A percentile compares a stretch with the other conserved stretches of the same genome.
Conservation (phyloP, 2,797 vertebrate genomes). For the Lates japonicus region DNA sequence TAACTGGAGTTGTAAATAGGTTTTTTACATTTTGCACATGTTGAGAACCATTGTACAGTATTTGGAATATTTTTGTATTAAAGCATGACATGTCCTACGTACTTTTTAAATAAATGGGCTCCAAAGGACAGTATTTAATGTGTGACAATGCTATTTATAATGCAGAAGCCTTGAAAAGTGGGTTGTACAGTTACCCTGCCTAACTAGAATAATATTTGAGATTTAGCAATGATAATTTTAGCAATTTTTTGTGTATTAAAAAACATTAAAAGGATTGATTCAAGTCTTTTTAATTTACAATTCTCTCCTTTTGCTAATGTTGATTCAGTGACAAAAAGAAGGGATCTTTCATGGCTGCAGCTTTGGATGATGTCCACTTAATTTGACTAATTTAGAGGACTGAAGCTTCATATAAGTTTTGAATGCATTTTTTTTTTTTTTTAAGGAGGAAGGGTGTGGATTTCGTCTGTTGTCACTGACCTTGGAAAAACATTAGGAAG, state of each 20-base stretch:
- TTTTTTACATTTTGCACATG: conserved; percentile 73
- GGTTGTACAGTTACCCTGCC: neutral
- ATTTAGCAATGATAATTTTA: neutral
- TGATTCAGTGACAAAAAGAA: neutral
- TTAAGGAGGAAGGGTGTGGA: neutral
- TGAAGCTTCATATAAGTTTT: neutral
- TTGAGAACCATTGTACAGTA: conserved; percentile 77
- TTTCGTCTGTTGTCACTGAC: neutral
- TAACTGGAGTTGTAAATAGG: conserved; percentile 69
- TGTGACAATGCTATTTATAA: conserved; percentile 11
- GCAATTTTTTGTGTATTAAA: neutral
- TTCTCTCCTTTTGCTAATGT: neutral
- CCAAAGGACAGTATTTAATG: conserved; percentile 34
- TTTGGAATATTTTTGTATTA: conserved; percentile 78
- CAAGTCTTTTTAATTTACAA: neutral
- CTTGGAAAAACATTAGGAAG: neutral
- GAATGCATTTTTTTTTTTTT: too few species aligned
- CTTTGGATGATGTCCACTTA: too few species aligned
- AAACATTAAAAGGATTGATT: neutral
- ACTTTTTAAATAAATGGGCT: conserved; percentile 63
- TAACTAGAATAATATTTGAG: neutral
- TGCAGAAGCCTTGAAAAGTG: neutral
- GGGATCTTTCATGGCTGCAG: too few species aligned
- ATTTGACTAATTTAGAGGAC: too few species aligned
- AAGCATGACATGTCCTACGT: conserved; percentile 59